Base-by-base conservation (phyloP, 2,797 vertebrate species). In the Eulemur albifrons region DNA sequence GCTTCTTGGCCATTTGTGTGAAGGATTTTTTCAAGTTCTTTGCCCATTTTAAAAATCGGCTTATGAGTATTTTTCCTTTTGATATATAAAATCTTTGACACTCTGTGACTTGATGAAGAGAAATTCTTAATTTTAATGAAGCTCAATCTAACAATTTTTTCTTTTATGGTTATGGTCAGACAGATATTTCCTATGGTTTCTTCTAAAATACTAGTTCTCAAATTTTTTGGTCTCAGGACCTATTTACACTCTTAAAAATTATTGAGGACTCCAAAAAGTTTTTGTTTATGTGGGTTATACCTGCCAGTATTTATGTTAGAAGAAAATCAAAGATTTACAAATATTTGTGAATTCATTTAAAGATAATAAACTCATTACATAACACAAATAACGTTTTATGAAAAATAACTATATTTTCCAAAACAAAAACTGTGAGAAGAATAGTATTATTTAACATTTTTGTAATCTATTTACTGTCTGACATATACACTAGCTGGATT, bases 141-240 rank as follows among this genome's bases (percentile, higher is more conserved):
- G 32, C n/a, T 4, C 61, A 84, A 59, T 35, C n/a, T 79, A 84
- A 59, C 30, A 35, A 21, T 11, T 67, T 76, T 90, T 88, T 88
- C 52, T 95, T 61, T 84, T 67, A 88, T 91, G 21, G 14, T 61
- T 75, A 61, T 92, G 32, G 2, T 88, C n/a, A 90, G 21, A 67
- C 21, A 30, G 52, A 17, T 52, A 79, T 45, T 81, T 84, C 18
- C 40, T 67, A 9, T 65, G 17, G 8, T 48, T 72, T 82, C 21
- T 52, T 43, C 72, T 67, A 59, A 79, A 80, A 96, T 45, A 86
- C 14, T 48, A 40, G n/a, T 89, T 88, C n/a, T 89, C 83, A 77
- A 72, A 63, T n/a, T 69, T n/a, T 87, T 83, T 76, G 14, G 20
- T 52, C 63, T 79, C 23, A 57, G 48, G 25, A 87, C 9, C 7